Evolutionary conservation across 2,113 vertebrate species (phyloP), one percentile per base, ranked within the genome.

Genomic region (Alosa alosa): DNA sequence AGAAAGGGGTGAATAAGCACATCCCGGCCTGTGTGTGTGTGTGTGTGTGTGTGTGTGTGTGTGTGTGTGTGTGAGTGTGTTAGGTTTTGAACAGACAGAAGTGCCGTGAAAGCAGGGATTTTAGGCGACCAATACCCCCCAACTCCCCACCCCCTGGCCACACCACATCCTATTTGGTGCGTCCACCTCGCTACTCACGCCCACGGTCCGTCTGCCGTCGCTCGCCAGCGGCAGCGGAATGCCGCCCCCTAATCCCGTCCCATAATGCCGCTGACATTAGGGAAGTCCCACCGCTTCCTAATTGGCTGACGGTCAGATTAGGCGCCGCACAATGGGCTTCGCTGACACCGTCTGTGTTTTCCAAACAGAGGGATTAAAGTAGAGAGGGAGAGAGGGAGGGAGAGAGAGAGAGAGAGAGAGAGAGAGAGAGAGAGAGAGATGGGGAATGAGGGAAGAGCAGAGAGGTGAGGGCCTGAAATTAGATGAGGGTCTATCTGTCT

Each of bases 301-400:
- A 93, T 93, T 94, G 93, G 93, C 91, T 93, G 93, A 94, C 93
- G 91, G 92, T 86, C 84, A 93, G 94, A 94, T 95, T 94, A 94
- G 86, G 85, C 82, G 84, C 86, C 88, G 82, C 86, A 94, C 93
- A 95, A 95, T 92, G 84, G 87, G 84, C 87, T 36, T 44, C 87
- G 91, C 93, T 95, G 94, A 95, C 93, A 68, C 87, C 81, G 89
- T 89, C 89, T 85, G 81, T 89, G 86, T 86, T 89, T 87, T 90
- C 86, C 88, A 87, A 91, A 92, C 92, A 88, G 87, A 87, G 90
- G 89, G 88, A 91, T 94, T 92, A 90, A 87, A 88, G 84, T 25
- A 84, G n/a, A 8, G 57, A 83, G 81, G 39, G 78, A 82, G n/a
- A 57, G 41, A 17, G 10, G 36, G 68, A 41, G 52, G 52, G 10